A percentile compares a stretch with the other conserved stretches of the same genome.
phyloP scores from a whole-genome alignment of 1,140 invertebrate genomes.

The Ostrea edulis region DNA sequence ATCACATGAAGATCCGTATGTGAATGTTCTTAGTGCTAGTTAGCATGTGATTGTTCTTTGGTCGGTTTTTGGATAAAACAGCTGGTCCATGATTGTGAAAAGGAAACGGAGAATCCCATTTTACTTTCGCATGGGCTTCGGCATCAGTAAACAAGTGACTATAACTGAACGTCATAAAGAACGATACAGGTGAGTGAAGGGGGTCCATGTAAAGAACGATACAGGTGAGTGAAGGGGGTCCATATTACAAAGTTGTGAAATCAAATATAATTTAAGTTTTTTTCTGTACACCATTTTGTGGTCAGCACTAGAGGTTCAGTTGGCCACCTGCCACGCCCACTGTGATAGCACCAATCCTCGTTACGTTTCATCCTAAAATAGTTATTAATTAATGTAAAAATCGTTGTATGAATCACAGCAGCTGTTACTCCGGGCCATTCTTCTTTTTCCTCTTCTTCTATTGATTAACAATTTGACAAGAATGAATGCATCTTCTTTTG shows the following conservation, averaged over 20 bases:
- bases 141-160: slow-evolving; percentile 51
- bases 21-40: not conserved
- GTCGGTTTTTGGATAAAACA: not conserved
- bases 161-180: slow-evolving; percentile 39
- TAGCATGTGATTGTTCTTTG: not conserved
- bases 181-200: slow-evolving; percentile 25
- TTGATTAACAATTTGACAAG: slow-evolving; percentile 15
- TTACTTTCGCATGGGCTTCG: slow-evolving; percentile 52
- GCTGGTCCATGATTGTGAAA: slow-evolving; percentile 27
- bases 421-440: not conserved
- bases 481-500: not conserved
- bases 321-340: not conserved
- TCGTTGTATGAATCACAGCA: slow-evolving; percentile 15
- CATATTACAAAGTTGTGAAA: not conserved
- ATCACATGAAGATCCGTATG: not conserved
- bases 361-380: not conserved
- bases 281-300: no score
- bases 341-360: not conserved
- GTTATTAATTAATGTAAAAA: not conserved
- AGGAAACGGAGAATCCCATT: not conserved
- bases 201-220: not conserved
- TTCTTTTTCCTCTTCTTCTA: not conserved
- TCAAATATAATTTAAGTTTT: no score
- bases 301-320: no score
- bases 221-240: slow-evolving; percentile 2